Percentiles rank a stretch among this genome's conserved stretches.
phyloP scores from a whole-genome alignment of 2,888 invertebrate species.

The Lasioglossum malachurum region DNA sequence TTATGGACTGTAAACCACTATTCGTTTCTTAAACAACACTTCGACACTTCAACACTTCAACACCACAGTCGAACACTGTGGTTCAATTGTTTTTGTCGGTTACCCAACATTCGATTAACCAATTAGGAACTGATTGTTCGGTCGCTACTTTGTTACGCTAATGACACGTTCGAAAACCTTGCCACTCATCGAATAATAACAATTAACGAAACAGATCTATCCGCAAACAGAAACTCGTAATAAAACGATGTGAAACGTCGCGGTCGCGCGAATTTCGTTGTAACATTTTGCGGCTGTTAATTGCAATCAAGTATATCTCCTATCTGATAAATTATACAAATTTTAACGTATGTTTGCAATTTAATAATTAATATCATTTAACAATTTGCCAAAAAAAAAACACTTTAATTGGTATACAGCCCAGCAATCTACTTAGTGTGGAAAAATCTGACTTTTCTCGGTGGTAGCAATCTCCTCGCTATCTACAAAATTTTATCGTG shows the following conservation, averaged over 20 bases:
- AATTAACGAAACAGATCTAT: background rate
- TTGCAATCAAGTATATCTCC: no score
- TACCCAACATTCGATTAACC: slow-evolving; percentile 6
- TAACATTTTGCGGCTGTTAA: background rate
- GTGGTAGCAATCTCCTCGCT: background rate
- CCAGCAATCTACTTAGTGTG: background rate
- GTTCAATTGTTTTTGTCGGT: background rate
- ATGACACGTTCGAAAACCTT: background rate
- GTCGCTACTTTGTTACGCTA: no score
- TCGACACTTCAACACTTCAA: no score
- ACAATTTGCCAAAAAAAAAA: background rate
- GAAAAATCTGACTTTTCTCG: background rate
- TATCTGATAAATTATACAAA: background rate
- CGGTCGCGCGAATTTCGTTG: background rate
- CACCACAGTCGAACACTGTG: no score
- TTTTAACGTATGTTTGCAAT: background rate
- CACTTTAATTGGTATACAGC: background rate
- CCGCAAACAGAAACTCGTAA: background rate
- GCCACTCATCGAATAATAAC: background rate
- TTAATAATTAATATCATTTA: background rate
- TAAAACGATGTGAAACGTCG: background rate
- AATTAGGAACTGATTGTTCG: background rate
- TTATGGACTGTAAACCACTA: background rate
- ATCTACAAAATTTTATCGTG: background rate
- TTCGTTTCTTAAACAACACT: background rate